phyloP scores from a whole-genome alignment of 2,888 invertebrate species.

The Ornithoptera alexandrae region DNA sequence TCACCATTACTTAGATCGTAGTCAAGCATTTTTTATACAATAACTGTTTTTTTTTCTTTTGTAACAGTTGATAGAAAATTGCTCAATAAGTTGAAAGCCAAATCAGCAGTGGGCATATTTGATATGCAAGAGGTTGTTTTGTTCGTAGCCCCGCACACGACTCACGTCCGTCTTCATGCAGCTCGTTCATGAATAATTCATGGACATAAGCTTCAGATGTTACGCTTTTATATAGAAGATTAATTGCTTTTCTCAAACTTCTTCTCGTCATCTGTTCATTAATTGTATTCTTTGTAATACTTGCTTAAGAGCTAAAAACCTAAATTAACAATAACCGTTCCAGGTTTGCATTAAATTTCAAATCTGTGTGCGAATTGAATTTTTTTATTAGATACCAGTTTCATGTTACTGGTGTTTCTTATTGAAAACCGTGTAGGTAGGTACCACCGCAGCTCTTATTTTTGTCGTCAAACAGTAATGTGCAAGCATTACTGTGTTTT shows the following conservation, averaged over 20 bases:
- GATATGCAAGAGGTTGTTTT: constrained; percentile 54
- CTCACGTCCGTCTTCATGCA: constrained; percentile 62
- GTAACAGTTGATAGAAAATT: constrained; percentile 6
- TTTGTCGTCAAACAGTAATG: no score
- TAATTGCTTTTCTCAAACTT: constrained; percentile 19
- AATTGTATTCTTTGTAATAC: background rate
- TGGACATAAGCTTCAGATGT: constrained; percentile 29
- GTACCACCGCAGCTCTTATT: no score
- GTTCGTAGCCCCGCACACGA: constrained; percentile 66
- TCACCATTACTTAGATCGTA: no score
- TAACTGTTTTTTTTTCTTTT: constrained; percentile 1
- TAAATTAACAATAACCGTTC: no score
- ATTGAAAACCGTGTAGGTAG: no score
- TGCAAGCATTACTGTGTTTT: no score
- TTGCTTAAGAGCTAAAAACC: no score
- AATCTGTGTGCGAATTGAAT: no score
- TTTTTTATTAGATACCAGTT: no score
- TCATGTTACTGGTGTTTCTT: no score
- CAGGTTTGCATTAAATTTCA: no score
- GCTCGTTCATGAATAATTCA: constrained; percentile 56
- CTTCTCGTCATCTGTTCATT: background rate
- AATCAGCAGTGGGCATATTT: constrained; percentile 41
- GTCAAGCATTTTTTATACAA: background rate
- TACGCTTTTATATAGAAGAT: constrained; percentile 22
- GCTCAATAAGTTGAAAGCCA: constrained; percentile 34